Conservation (phyloP, 2,797 vertebrate genomes). For the Avahi laniger region DNA sequence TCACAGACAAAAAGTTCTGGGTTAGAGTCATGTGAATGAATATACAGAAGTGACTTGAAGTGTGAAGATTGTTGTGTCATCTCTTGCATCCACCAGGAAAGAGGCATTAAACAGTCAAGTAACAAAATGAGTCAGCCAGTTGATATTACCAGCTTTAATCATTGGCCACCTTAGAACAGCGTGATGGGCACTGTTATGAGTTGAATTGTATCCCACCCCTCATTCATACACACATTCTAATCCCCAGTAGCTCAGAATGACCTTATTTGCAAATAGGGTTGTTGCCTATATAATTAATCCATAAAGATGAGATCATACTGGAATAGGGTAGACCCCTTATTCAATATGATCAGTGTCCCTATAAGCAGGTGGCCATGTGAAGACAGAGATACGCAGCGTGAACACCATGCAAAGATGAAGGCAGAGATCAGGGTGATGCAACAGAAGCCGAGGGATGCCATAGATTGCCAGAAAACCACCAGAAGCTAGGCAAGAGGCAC, state of each 20-base stretch:
- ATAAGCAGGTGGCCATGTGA: neutral
- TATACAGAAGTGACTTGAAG: neutral
- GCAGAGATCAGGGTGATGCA: neutral
- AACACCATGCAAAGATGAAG: neutral
- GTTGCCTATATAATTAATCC: neutral
- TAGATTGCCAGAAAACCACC: neutral
- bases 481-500: neutral
- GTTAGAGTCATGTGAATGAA: neutral
- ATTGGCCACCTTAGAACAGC: neutral
- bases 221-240: neutral
- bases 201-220: neutral
- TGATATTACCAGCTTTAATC: neutral
- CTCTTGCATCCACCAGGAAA: neutral
- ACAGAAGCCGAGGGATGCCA: neutral
- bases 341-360: neutral
- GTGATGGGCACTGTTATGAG: neutral
- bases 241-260: neutral
- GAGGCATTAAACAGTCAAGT: neutral
- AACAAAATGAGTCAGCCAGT: neutral
- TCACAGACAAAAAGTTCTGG: neutral
- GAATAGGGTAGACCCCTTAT: neutral
- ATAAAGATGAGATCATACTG: neutral
- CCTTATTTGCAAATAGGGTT: constrained; percentile 18
- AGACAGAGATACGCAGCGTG: neutral
- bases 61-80: neutral